These are phyloP conservation scores for Plagodis pulveraria DNA, from an alignment of 2,888 invertebrate species.

Conservation along the genomic window DNA sequence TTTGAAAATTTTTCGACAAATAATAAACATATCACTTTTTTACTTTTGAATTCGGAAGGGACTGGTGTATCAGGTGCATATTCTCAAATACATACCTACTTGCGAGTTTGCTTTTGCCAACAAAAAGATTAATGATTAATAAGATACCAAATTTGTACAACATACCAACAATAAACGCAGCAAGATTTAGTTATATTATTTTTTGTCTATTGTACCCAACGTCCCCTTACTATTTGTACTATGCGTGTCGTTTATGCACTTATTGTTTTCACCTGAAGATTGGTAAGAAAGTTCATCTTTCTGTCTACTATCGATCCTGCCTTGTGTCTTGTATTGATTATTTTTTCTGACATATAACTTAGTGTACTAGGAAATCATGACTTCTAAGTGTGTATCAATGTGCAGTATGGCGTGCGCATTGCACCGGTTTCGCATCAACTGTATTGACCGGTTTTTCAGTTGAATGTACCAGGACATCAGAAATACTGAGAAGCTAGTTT, in stretches of 20 bases:
- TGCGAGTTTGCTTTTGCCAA: background rate
- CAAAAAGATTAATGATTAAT: too few species aligned
- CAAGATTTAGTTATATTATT: too few species aligned
- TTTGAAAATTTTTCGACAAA: conserved; percentile 17
- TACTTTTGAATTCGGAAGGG: background rate
- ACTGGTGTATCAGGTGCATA: too few species aligned
- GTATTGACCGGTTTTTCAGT: conserved; percentile 1
- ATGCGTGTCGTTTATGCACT: too few species aligned
- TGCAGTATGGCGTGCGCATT: conserved; percentile 10
- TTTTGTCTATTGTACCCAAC: too few species aligned
- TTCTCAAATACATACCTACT: background rate
- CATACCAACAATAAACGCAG: too few species aligned
- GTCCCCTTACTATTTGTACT: too few species aligned
- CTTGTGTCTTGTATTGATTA: background rate
- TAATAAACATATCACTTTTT: conserved; percentile 18
- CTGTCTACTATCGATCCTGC: too few species aligned
- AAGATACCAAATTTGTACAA: too few species aligned
- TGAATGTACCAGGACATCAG: conserved; percentile 3
- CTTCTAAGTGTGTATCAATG: background rate
- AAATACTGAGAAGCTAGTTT: background rate
- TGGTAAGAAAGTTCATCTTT: too few species aligned
- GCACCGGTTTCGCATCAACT: background rate
- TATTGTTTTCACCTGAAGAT: too few species aligned
- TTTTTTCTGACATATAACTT: background rate
- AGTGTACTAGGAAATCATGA: conserved; percentile 2